Evolutionary conservation across 2,797 vertebrate species (phyloP).

Genomic region (Anniella stebbinsi): DNA sequence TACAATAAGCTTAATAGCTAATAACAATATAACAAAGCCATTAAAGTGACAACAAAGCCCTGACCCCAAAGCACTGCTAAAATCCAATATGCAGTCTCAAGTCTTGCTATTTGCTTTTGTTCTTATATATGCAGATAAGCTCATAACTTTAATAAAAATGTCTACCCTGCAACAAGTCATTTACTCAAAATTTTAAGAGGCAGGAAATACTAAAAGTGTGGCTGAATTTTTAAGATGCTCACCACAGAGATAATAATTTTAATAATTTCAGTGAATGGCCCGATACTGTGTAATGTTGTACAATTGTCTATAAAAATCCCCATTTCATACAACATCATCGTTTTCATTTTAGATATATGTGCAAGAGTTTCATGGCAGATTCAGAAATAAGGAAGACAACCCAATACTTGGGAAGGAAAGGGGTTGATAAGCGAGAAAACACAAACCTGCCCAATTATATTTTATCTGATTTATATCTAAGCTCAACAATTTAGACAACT

Average conservation of each 20-base stretch:
- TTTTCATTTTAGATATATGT: not conserved
- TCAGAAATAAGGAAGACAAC: not conserved
- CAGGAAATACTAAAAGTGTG: not conserved
- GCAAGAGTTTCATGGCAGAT: not conserved
- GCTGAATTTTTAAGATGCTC: not conserved
- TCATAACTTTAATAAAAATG: not conserved
- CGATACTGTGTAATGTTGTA: not conserved
- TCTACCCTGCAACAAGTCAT: not conserved
- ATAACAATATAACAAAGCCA: constrained; percentile 55
- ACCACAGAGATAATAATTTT: not conserved
- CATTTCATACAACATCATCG: not conserved
- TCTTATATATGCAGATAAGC: not conserved
- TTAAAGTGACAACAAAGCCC: constrained; percentile 9
- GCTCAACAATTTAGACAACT: not conserved
- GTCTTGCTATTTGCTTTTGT: constrained; percentile 50
- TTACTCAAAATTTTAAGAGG: not conserved
- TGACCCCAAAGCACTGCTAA: constrained; percentile 31
- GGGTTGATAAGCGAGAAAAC: too few relatives aligned
- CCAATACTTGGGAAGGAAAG: not conserved
- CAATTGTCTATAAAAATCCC: not conserved
- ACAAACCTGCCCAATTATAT: not conserved
- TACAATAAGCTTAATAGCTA: not conserved
- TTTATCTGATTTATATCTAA: not conserved
- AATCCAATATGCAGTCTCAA: constrained; percentile 33
- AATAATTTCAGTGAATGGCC: not conserved